Evolutionary conservation across 2,797 vertebrate genomes (phyloP), one percentile per base, ranked within the genome.

Genomic region (Buphagus erythrorhynchus): DNA sequence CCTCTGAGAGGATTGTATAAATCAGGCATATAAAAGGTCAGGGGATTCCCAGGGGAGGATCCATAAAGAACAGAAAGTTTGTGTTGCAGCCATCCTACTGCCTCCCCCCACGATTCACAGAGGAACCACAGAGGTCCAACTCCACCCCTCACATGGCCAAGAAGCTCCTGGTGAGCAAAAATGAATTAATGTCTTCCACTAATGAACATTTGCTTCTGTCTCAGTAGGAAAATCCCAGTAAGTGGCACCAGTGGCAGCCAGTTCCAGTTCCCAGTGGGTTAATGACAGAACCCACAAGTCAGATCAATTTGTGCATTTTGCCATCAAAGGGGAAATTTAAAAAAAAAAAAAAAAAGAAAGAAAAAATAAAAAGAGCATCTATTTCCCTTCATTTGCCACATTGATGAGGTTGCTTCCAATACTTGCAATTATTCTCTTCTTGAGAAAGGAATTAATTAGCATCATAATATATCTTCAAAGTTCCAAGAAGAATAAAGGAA

Each of bases 361-460:
- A 28, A n/a, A 58, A 49, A 42, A 40, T 10, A 45, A 33, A 94
- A 59, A 86, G 26, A 66, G 29, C 80, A 86, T 85, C 58, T 87
- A 86, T 92, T 95, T 96, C 88, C 67, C 84, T 92, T 90, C 79
- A 89, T 90, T 92, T 42, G 55, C 87, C 80, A 52, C 65, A 76
- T 11, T 92, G 91, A 95, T 88, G 77, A 95, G 88, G 63, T 71
- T 73, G 59, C 59, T 91, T 84, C 90, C 62, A 96, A 76, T 92
- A 86, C 80, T 91, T 92, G 68, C 80, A 95, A 91, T 90, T 92
- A 86, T 61, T 82, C 72, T 67, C 87, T 68, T 93, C 45, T 82
- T 49, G 57, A 92, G 94, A 97, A 96, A 97, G 95, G 96, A 96
- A 94, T 94, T 97, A 95, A 97, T 97, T 96, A 97, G 68, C 88